Percentiles rank a stretch among this genome's conserved stretches.
These are phyloP conservation scores for Cecropterus lyciades DNA, from an alignment of 1,140 invertebrate species.

Conservation along the genomic window DNA sequence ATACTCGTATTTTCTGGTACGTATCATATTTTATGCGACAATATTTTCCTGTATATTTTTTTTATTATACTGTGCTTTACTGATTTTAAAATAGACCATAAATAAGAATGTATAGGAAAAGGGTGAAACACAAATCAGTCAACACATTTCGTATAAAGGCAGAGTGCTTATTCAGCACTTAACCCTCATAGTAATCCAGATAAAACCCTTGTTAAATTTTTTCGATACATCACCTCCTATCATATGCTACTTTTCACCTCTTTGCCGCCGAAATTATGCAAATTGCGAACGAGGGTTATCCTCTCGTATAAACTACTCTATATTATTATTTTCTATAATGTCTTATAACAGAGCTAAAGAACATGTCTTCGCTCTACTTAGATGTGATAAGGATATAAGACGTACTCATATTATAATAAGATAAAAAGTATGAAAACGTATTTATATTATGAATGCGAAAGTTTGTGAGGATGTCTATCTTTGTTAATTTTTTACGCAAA, in stretches of 20 bases:
- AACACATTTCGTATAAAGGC: neutral
- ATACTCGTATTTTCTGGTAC: too few relatives aligned
- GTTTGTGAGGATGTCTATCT: too few relatives aligned
- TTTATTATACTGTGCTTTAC: too few relatives aligned
- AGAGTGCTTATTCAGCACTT: constrained; percentile 1
- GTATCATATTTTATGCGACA: too few relatives aligned
- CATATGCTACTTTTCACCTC: constrained; percentile 8
- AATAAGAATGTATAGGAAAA: too few relatives aligned
- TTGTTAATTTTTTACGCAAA: too few relatives aligned
- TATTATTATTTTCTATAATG: neutral
- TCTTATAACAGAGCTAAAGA: neutral
- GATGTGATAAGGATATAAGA: too few relatives aligned
- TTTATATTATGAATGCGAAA: too few relatives aligned
- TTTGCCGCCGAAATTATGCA: constrained; percentile 1
- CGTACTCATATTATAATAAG: too few relatives aligned
- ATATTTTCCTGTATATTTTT: too few relatives aligned
- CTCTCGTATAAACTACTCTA: neutral
- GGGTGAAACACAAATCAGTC: neutral
- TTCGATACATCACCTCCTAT: constrained; percentile 7
- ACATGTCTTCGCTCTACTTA: neutral
- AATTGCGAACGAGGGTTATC: constrained; percentile 6
- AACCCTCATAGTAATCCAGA: neutral
- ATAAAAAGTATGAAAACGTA: too few relatives aligned
- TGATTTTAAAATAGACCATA: too few relatives aligned
- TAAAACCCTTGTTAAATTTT: constrained; percentile 16